These are phyloP conservation scores for Miniopterus natalensis DNA, from an alignment of 2,113 vertebrate genomes.

Conservation along the genomic window DNA sequence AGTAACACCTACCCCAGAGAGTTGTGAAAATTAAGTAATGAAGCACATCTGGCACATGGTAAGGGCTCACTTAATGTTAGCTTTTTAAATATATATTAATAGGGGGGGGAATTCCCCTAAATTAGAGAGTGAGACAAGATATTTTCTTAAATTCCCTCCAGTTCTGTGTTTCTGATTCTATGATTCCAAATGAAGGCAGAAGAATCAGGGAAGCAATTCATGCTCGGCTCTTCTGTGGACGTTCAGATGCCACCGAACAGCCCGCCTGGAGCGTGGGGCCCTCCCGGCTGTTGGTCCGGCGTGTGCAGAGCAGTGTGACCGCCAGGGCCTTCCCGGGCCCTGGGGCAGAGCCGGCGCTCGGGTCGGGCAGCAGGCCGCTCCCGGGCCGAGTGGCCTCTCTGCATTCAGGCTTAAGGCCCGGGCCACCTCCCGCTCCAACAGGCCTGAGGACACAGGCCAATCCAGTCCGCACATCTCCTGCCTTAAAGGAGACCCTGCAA, in stretches of 20 bases:
- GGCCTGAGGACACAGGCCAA: constrained; percentile 56
- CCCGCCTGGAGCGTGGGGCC: background rate
- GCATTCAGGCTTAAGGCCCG: constrained; percentile 44
- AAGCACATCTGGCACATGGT: background rate
- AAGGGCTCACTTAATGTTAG: background rate
- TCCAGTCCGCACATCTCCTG: constrained; percentile 62
- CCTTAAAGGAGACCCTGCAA: constrained; percentile 58
- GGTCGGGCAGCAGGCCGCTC: too few relatives aligned
- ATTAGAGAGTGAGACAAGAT: background rate
- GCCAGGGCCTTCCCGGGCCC: too few relatives aligned
- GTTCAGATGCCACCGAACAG: background rate
- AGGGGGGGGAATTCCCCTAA: background rate
- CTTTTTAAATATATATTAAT: background rate
- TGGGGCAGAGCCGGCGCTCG: too few relatives aligned
- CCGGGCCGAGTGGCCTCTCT: background rate
- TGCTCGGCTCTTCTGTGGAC: background rate
- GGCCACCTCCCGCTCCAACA: background rate
- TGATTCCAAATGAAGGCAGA: background rate
- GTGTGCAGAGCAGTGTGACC: too few relatives aligned
- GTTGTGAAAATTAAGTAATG: background rate
- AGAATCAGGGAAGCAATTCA: background rate
- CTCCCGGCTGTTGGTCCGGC: background rate
- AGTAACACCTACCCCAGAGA: background rate
- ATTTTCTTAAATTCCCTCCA: background rate
- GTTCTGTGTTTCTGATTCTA: background rate